Conservation (phyloP, 1,140 invertebrate genomes). For the Ceratoteleas bidentatus region DNA sequence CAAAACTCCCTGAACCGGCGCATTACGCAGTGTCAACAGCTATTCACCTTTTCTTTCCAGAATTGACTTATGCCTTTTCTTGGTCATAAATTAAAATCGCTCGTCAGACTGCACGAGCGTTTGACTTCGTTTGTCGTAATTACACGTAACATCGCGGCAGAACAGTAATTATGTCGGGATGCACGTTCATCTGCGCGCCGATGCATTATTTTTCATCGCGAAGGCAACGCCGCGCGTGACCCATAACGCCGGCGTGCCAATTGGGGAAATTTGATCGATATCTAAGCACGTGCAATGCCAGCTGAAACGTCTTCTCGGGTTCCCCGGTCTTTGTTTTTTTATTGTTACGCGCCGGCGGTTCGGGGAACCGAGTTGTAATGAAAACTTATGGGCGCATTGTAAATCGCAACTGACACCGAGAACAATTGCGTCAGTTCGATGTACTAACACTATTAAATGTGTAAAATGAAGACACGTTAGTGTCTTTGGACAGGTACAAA, state of each 20-base stretch:
- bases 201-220: neutral
- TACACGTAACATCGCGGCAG: neutral
- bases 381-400: neutral
- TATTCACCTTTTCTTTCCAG: neutral
- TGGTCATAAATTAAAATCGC: too few species aligned
- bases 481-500: too few species aligned
- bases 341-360: neutral
- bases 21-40: too few species aligned
- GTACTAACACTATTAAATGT: too few species aligned
- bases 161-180: constrained; percentile 10
- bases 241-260: constrained; percentile 21
- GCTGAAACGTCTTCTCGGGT: constrained; percentile 7
- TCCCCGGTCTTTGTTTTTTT: constrained; percentile 1
- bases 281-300: constrained; percentile 20
- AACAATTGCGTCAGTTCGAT: too few species aligned
- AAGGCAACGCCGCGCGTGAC: constrained; percentile 15
- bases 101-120: neutral
- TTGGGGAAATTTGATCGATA: constrained; percentile 24
- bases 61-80: neutral
- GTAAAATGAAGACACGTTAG: too few species aligned
- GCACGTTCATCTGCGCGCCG: constrained; percentile 7
- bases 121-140: constrained; percentile 10
- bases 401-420: neutral
- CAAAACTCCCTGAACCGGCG: too few species aligned
- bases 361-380: constrained; percentile 11